Conservation (phyloP, 2,113 vertebrate genomes). For the Mionectes macconnelli region DNA sequence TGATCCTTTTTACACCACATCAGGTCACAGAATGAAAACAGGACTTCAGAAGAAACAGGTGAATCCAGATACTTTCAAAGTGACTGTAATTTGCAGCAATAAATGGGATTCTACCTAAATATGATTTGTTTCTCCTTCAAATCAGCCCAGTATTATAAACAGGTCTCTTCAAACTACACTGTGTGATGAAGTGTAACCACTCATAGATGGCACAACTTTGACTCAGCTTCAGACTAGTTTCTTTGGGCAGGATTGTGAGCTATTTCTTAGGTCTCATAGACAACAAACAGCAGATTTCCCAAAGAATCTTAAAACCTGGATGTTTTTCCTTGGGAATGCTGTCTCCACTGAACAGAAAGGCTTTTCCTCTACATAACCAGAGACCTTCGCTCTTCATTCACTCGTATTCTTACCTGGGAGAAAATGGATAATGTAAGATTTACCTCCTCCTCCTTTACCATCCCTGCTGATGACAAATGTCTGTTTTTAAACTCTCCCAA, state of each 20-base stretch:
- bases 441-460: not conserved
- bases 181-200: not conserved
- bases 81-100: not conserved
- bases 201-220: not conserved
- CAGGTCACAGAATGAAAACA: not conserved
- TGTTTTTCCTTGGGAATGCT: not conserved
- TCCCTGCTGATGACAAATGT: not conserved
- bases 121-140: not conserved
- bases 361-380: not conserved
- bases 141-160: not conserved
- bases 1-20: not conserved
- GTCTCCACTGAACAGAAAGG: not conserved
- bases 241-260: not conserved
- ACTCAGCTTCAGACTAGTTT: not conserved
- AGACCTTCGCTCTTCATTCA: not conserved
- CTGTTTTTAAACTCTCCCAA: not conserved
- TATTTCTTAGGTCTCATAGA: not conserved
- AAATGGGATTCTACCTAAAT: not conserved
- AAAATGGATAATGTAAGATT: not conserved
- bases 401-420: not conserved
- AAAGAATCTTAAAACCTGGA: not conserved
- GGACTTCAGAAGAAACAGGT: not conserved
- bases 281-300: not conserved
- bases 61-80: not conserved
- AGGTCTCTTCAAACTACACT: not conserved